Base-by-base conservation (phyloP, 2,797 vertebrate species). In the Gobionotothen gibberifrons region DNA sequence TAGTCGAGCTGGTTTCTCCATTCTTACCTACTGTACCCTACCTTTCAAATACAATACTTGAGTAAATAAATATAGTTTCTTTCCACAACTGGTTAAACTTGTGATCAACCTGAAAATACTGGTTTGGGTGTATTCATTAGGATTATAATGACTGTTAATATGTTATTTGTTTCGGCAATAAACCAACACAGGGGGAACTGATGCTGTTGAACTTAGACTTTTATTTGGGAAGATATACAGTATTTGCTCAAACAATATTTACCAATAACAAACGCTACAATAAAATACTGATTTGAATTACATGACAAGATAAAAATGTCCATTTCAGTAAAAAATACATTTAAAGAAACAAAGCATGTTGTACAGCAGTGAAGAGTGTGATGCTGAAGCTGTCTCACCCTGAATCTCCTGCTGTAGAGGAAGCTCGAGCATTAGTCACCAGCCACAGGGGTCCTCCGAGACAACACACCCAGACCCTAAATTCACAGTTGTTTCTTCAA, bases 201-300 rank as follows among this genome's bases (percentile, higher is more conserved):
- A 58, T 82, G 51, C 40, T 65, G 19, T 56, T 71, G 16, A 84
- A 76, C 66, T 17, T 66, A 32, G 9, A 83, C 43, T 85, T 87
- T 90, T 86, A 90, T 89, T 87, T 70, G 48, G 47, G 67, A 78
- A 77, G 78, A 78, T 78, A 85, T 71, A 36, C 32, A 36, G 32
- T 36, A 68, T 63, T 71, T 71, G 62, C 47, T 51, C 54, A 77
- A 76, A 83, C 74, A 80, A 55, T 49, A 69, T 66, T 55, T 68
- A 83, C 54, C 40, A 83, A 69, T 76, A 81, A 84, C 65, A 83
- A 66, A 88, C 43, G 14, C n/a, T 66, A 83, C 79, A 71, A 53
- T 77, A 79, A 65, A 66, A 63, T 79, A 83, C 42, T 69, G 49
- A 88, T 51, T 51, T 79, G 72, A 78, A 75, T 79, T 32, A 81